A percentile compares a stretch with the other conserved stretches of the same genome.
Evolutionary conservation across 2,888 invertebrate genomes (phyloP).

Genomic region (Synergus umbraculus): DNA sequence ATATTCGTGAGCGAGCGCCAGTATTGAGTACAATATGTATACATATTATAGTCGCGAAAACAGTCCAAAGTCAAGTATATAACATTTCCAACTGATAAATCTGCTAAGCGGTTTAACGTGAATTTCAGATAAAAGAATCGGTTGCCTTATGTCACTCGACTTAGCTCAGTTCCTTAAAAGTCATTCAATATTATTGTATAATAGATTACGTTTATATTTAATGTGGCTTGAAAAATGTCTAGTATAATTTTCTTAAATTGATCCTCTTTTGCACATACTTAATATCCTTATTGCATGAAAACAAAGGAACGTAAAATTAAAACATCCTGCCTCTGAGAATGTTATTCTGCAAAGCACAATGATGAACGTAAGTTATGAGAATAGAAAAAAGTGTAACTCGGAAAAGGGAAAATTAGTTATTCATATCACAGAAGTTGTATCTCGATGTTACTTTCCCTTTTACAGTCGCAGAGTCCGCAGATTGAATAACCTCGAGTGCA

Average conservation of each 20-base stretch:
- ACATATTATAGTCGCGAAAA: background rate
- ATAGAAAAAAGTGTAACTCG: slow-evolving; percentile 1
- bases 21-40: background rate
- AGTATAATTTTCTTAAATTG: slow-evolving; percentile 20
- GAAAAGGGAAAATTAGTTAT: slow-evolving; percentile 31
- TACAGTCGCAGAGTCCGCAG: slow-evolving; percentile 28
- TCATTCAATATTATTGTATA: background rate
- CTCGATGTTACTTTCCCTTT: slow-evolving; percentile 40
- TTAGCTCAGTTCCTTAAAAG: too few species aligned
- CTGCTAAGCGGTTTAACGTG: slow-evolving; percentile 24
- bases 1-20: slow-evolving; percentile 26
- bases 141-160: background rate
- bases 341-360: slow-evolving; percentile 33
- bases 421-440: slow-evolving; percentile 40
- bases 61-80: slow-evolving; percentile 14
- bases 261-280: slow-evolving; percentile 8
- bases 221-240: slow-evolving; percentile 1
- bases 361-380: slow-evolving; percentile 29
- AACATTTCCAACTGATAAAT: slow-evolving; percentile 23
- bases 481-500: slow-evolving; percentile 40
- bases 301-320: slow-evolving; percentile 41
- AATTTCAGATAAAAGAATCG: slow-evolving; percentile 33
- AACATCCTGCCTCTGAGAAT: slow-evolving; percentile 37
- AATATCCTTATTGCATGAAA: slow-evolving; percentile 28
- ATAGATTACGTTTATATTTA: background rate